Percentiles rank a stretch among this genome's conserved stretches.
Conservation (phyloP, 2,888 invertebrate genomes). For the Neoascia interrupta region DNA sequence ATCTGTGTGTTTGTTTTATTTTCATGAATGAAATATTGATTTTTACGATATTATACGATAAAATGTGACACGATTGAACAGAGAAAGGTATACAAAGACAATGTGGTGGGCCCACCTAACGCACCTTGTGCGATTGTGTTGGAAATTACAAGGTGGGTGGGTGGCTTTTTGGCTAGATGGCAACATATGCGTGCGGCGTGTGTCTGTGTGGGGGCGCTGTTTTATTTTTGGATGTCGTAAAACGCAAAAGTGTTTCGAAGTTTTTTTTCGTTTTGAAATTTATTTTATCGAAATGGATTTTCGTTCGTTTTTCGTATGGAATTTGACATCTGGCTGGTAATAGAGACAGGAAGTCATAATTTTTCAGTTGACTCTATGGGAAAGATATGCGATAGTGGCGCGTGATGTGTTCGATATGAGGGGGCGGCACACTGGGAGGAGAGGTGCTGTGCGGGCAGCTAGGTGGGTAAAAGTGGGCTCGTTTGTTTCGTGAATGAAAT, state of each 20-base stretch:
- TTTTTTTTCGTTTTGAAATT: constrained; percentile 10
- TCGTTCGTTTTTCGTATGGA: constrained; percentile 45
- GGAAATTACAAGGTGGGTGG: constrained; percentile 40
- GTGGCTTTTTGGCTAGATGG: constrained; percentile 35
- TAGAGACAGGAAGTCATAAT: constrained; percentile 64
- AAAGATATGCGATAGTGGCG: constrained; percentile 22
- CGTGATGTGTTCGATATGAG: too few species aligned
- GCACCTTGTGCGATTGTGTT: constrained; percentile 14
- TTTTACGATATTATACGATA: constrained; percentile 52
- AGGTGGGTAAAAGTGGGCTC: too few species aligned
- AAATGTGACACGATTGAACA: constrained; percentile 14
- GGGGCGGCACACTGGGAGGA: too few species aligned
- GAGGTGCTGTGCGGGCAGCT: too few species aligned
- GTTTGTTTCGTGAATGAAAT: too few species aligned
- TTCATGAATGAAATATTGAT: constrained; percentile 67
- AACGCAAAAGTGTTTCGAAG: constrained; percentile 45
- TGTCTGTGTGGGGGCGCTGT: constrained; percentile 47
- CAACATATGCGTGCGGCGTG: constrained; percentile 45
- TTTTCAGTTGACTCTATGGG: constrained; percentile 43
- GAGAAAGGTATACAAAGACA: background rate
- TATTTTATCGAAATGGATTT: constrained; percentile 55
- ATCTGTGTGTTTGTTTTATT: constrained; percentile 22
- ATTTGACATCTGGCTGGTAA: constrained; percentile 66
- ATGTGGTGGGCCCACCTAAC: background rate
- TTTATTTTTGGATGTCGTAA: constrained; percentile 65